Evolutionary conservation across 30 jellyfish, hydroid and myxozoan species (phyloP), one percentile per base, ranked within the genome.

Genomic region (Hydractinia symbiolongicarpus): DNA sequence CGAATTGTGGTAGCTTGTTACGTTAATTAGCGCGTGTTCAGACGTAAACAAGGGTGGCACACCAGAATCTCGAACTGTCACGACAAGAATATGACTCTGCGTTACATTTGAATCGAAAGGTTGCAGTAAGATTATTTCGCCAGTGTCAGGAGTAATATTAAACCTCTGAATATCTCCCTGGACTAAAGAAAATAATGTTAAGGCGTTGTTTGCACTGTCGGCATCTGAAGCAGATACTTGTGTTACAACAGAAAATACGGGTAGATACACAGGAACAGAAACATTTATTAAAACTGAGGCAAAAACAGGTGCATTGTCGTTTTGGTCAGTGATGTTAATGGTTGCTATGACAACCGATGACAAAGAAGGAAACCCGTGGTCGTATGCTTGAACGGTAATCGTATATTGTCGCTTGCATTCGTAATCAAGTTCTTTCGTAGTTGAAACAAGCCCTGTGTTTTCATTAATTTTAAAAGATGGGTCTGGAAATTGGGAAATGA

Each of bases 351-450:
- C 17, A n/a, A 51, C 40, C 16, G 74, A 64, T n/a, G 74, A 7
- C 74, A 64, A 13, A 7, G 16, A n/a, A 13, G 74, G 74, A 44
- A 64, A 6, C 40, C 74, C 74, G 17, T 51, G 9, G 17, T 64
- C 74, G 40, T 64, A 64, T 64, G 74, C 74, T 64, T 64, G 19
- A 44, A 64, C 74, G 40, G 40, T 13, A 64, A 64, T n/a, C 40
- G 40, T 64, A 64, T 64, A 64, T 44, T 64, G 74, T n/a, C 40
- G 52, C 7, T 64, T 44, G 19, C 1, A 4, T 64, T 64, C 74
- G 40, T 64, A 64, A 64, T 64, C 74, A 13, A 64, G 74, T 6
- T 8, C 40, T 44, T 64, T 44, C 40, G 74, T 6, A n/a, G 16
- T 13, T n/a, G 19, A n/a, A 64, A 64, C 40, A 13, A 64, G 19